Evolutionary conservation across 2,888 invertebrate genomes (phyloP).

Genomic region (Theretra japonica): DNA sequence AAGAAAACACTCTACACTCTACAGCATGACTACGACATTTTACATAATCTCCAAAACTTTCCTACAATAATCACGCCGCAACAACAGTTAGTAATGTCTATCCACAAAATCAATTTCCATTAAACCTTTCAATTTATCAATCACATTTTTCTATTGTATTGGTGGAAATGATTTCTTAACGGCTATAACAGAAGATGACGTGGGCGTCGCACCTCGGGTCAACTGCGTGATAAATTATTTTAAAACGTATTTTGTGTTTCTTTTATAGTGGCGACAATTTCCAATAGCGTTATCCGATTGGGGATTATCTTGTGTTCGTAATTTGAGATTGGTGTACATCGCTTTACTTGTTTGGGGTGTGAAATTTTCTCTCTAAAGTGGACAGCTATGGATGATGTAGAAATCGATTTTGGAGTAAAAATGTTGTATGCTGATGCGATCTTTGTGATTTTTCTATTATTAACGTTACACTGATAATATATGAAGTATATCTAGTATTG

Average conservation of each 20-base stretch:
- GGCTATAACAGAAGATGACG: not conserved
- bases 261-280: conserved; percentile 29
- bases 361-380: not conserved
- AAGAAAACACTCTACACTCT: too few relatives aligned
- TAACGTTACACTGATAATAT: too few relatives aligned
- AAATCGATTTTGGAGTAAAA: not conserved
- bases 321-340: not conserved
- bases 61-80: not conserved
- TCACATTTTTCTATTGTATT: conserved; percentile 11
- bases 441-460: too few relatives aligned
- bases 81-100: not conserved
- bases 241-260: conserved; percentile 33
- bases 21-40: too few relatives aligned
- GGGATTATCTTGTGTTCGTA: not conserved
- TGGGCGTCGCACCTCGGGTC: conserved; percentile 42
- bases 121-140: conserved; percentile 22
- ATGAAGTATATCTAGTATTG: too few relatives aligned
- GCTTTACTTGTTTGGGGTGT: not conserved
- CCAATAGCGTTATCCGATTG: conserved; percentile 1
- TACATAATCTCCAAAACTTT: not conserved
- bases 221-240: conserved; percentile 62
- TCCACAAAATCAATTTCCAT: conserved; percentile 19
- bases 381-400: not conserved
- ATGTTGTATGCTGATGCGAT: not conserved
- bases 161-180: conserved; percentile 20